Base-by-base conservation (phyloP, 2,797 vertebrate genomes). In the Myotis vivesi region DNA sequence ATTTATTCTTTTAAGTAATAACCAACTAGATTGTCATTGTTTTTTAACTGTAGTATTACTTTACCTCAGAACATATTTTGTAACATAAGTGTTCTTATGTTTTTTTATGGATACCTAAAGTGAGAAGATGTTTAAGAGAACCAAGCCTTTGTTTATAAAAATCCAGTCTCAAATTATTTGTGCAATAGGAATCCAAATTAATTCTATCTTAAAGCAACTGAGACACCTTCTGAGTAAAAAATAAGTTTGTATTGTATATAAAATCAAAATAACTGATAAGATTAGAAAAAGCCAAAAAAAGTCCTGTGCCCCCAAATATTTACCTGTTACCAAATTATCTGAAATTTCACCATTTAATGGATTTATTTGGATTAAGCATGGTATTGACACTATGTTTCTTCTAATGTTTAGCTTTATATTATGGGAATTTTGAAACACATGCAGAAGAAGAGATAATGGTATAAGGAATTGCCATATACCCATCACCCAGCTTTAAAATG, bases 41-140 rank as follows among this genome's bases (percentile, higher is more conserved):
- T 83, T 81, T 90, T 30, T 82, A 79, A 85, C 55, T 53, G 6
- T 76, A 86, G 30, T 30, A 28, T 69, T 59, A 72, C 53, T 87
- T 96, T 89, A 72, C 25, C 62, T 84, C 59, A 81, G 84, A 76
- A 92, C 10, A 22, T 53, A 38, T 51, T 89, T 85, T 55, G 77
- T 41, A 69, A n/a, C 17, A 23, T 23, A 96, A 30, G 2, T 79
- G 17, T 82, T 87, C 49, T 91, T 28, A 46, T 49, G 90, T 62
- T 89, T 80, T 79, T 79, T 92, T 51, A 92, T 82, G 20, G 17
- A 91, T 89, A 84, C 33, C 33, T 83, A 49, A 71, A 95, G 7
- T 71, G 55, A 51, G 30, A 71, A 23, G 23, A 72, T 87, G 68
- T 53, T 91, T 94, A 92, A 80, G 38, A 87, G 49, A 95, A 81